Conservation (phyloP, 2,113 vertebrate species). For the Oncorhynchus masou region DNA sequence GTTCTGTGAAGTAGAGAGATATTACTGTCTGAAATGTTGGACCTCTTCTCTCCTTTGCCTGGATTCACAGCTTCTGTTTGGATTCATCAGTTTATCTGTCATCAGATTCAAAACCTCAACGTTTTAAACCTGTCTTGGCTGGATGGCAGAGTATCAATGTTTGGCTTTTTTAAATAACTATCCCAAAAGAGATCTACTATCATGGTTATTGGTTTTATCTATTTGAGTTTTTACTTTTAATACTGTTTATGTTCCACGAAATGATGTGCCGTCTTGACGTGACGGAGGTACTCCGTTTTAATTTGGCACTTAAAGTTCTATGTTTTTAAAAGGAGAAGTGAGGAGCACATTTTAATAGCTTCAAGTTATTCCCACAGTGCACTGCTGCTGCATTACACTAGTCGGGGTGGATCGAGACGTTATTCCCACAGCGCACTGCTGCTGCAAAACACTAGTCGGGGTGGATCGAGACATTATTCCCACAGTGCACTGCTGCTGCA, state of each 20-base stretch:
- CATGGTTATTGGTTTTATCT: constrained; percentile 39
- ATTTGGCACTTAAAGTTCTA: constrained; percentile 33
- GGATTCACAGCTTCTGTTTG: no score
- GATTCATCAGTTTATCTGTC: background rate
- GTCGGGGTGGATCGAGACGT: constrained; percentile 54
- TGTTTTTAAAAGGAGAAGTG: constrained; percentile 24
- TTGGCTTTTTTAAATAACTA: constrained; percentile 19
- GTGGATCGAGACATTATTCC: no score
- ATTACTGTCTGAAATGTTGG: no score
- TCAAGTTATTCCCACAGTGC: constrained; percentile 53
- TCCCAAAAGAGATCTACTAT: constrained; percentile 56
- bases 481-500: no score
- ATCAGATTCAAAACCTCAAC: background rate
- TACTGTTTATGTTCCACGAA: constrained; percentile 31
- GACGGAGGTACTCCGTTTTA: constrained; percentile 56
- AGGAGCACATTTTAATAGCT: constrained; percentile 46
- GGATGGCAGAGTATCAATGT: background rate
- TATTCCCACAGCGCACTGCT: no score
- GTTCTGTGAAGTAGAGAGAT: no score
- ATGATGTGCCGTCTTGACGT: constrained; percentile 39
- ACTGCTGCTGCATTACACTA: constrained; percentile 45
- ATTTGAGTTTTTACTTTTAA: constrained; percentile 64
- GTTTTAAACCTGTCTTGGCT: background rate
- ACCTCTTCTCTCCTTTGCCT: no score
- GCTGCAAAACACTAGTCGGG: no score